These are phyloP conservation scores for Anastatus disparis DNA, from an alignment of 1,140 invertebrate genomes.

Conservation along the genomic window DNA sequence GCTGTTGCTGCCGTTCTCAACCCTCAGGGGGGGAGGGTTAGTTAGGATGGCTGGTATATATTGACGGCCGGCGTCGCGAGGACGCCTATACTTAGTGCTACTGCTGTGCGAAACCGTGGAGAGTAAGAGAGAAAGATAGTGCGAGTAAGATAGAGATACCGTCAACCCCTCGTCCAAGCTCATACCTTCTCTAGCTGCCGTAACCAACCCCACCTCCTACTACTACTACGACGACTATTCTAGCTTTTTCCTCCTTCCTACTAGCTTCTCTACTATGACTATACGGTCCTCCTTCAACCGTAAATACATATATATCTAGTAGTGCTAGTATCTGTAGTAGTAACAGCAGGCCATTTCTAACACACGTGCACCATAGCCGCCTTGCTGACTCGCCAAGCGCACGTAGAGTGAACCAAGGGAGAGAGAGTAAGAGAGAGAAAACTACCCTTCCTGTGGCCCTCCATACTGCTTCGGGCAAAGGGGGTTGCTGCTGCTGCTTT, in stretches of 20 bases:
- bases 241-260: slow-evolving; percentile 15
- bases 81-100: slow-evolving; percentile 66
- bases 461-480: slow-evolving; percentile 26
- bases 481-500: too few species aligned
- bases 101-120: slow-evolving; percentile 56
- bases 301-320: slow-evolving; percentile 14
- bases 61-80: slow-evolving; percentile 67
- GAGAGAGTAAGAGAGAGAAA: neutral
- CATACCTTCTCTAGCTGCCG: slow-evolving; percentile 41
- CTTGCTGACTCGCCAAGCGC: neutral
- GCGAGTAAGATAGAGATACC: slow-evolving; percentile 36
- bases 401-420: neutral
- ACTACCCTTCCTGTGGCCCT: slow-evolving; percentile 35
- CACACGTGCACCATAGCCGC: neutral
- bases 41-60: slow-evolving; percentile 68
- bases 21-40: slow-evolving; percentile 62
- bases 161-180: slow-evolving; percentile 31
- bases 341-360: slow-evolving; percentile 24
- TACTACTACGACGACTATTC: slow-evolving; percentile 36
- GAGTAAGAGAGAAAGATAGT: slow-evolving; percentile 25
- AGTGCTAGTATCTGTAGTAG: too few species aligned
- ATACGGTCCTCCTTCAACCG: slow-evolving; percentile 28
- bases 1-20: too few species aligned
- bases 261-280: slow-evolving; percentile 6
- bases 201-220: slow-evolving; percentile 49